Base-by-base conservation (phyloP, 2,797 vertebrate genomes). In the Echiichthys vipera region DNA sequence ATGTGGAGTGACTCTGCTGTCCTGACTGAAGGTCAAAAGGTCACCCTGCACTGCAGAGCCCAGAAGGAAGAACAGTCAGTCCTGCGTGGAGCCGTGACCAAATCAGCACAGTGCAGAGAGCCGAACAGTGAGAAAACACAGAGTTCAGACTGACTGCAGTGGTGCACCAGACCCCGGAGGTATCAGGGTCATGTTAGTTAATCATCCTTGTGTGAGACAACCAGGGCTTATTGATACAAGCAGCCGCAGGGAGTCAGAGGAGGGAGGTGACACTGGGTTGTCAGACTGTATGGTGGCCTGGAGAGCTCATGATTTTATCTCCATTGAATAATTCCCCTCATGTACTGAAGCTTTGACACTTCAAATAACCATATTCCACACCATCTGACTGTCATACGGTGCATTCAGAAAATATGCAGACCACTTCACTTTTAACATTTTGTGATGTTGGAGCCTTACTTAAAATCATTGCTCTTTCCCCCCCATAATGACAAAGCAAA, bases 141-240 rank as follows among this genome's bases (percentile, higher is more conserved):
- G 22, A 64, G 9, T 50, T 5, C 51, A 49, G 36, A 20, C 11
- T 3, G 71, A 30, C 20, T 37, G 65, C 0, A 5, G 50, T 10
- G 58, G 15, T 25, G 56, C 13, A 47, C 1, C 50, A 1, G 32
- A 40, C 61, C n/a, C 78, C 25, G n/a, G 45, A 73, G 64, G 62
- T 43, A 50, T 29, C 43, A 7, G 64, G 65, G 61, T 77, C 77
- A 20, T 36, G 71, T 76, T 57, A 56, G 39, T 78, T 66, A 39
- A 32, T 51, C 78, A 27, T 25, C 54, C 51, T 37, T 4, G 2
- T 77, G 71, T 29, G 54, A 85, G 42, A 69, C 65, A 32, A 49
- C 43, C 49, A 1, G 5, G 36, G 58, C 47, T 72, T 71, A 59
- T 66, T 72, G 72, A 74, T 66, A 50, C 39, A 58, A 64, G 45